These are phyloP conservation scores for Papilio helenus DNA, from an alignment of 1,140 invertebrate genomes.

Conservation along the genomic window DNA sequence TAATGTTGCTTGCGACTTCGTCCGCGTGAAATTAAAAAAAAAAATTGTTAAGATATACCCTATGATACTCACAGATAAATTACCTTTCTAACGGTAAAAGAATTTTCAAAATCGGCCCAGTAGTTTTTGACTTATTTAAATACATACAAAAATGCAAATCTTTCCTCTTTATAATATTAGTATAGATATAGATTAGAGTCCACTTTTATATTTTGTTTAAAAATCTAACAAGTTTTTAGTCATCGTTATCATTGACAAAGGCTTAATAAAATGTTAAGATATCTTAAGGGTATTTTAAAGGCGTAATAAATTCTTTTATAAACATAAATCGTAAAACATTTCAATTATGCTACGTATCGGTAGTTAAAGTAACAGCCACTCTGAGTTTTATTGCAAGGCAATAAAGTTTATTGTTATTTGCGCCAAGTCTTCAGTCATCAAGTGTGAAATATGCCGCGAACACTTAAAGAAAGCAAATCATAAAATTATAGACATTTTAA, in stretches of 20 bases:
- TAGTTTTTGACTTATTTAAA: too few relatives aligned
- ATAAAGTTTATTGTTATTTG: constrained; percentile 36
- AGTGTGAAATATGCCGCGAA: constrained; percentile 14
- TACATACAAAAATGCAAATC: too few relatives aligned
- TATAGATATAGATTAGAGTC: too few relatives aligned
- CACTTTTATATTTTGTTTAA: not conserved
- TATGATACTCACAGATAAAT: too few relatives aligned
- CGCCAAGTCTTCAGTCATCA: constrained; percentile 17
- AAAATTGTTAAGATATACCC: too few relatives aligned
- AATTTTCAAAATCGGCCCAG: too few relatives aligned
- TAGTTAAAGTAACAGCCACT: constrained; percentile 38
- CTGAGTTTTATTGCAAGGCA: constrained; percentile 24
- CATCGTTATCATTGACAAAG: not conserved
- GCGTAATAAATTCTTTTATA: constrained; percentile 21
- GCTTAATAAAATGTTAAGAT: not conserved
- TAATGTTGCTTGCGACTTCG: too few relatives aligned
- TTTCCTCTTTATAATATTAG: too few relatives aligned
- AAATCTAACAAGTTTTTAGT: not conserved
- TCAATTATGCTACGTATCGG: constrained; percentile 38
- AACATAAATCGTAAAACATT: constrained; percentile 33
- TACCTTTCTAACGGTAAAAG: too few relatives aligned
- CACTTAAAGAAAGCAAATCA: constrained; percentile 18
- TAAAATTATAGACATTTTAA: not conserved
- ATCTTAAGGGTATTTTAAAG: constrained; percentile 17
- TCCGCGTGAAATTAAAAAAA: too few relatives aligned